Base-by-base conservation (phyloP, 2,888 invertebrate genomes). In the Tinea trinotella region DNA sequence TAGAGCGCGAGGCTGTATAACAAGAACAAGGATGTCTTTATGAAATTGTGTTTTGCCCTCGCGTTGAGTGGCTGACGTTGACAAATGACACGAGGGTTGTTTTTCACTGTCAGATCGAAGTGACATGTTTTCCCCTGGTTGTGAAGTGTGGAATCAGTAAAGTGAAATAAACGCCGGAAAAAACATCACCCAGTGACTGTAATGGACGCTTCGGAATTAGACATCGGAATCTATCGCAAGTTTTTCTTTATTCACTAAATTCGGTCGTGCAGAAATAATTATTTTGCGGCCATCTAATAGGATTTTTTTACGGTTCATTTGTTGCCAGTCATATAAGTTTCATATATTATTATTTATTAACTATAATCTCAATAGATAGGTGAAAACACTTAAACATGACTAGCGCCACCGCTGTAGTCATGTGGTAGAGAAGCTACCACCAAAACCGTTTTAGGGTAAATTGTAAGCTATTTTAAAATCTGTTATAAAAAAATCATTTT, bases 31-130 rank as follows among this genome's bases (percentile, higher is more conserved):
- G 74, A 81, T 77, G 76, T 82, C 80, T 82, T 80, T 81, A 81
- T 82, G 74, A 79, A 81, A 82, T 83, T 77, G 80, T 80, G 79
- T 78, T 79, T 76, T 75, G 74, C 74, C 65, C 68, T 64, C 66
- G 69, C 74, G 76, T 65, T 71, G 80, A 78, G 80, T 74, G 67
- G 70, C 69, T 78, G 83, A 82, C 83, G 68, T 80, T 82, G 82
- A 83, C 76, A 82, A 81, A 83, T 79, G 81, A 82, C 71, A 66
- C 67, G 71, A 65, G 69, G 74, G 75, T 66, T 82, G 81, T 79
- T 81, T 80, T 79, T 79, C 78, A 78, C 77, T 81, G 81, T 80
- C 79, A 76, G 75, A 77, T 80, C 77, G 79, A 80, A 77, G 78
- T 79, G 82, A 78, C 74, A 76, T 74, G 76, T 77, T 76, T 74